Conservation (phyloP, 37 sponge, comb jelly and placozoan species). For the Tethya wilhelma region DNA sequence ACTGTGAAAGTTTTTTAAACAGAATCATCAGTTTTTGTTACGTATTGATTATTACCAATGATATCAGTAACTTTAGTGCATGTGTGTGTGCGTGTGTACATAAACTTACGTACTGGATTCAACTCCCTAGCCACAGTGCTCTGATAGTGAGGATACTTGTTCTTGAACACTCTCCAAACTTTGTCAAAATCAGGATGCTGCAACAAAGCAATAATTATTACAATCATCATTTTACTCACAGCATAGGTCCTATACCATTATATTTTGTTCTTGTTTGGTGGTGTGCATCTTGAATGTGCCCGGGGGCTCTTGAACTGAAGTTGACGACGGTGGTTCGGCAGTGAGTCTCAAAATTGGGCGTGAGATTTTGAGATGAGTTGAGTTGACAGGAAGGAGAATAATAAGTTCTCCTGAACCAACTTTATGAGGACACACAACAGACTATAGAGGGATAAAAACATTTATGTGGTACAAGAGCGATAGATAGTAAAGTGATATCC, state of each 20-base stretch:
- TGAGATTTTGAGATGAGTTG: slow-evolving; percentile 65
- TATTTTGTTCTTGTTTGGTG: too few species aligned
- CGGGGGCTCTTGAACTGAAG: too few species aligned
- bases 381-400: slow-evolving; percentile 45
- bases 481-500: neutral
- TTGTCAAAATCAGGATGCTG: slow-evolving; percentile 20
- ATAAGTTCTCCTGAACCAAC: slow-evolving; percentile 20
- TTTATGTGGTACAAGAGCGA: neutral
- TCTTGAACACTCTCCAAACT: slow-evolving; percentile 24
- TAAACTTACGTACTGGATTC: neutral
- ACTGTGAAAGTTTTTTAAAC: neutral
- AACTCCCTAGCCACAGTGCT: neutral
- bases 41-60: neutral
- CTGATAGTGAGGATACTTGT: neutral
- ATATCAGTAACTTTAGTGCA: too few species aligned
- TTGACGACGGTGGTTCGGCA: too few species aligned
- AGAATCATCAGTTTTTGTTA: neutral
- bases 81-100: too few species aligned
- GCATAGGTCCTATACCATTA: too few species aligned
- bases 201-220: neutral
- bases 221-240: too few species aligned
- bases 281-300: too few species aligned
- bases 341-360: slow-evolving; percentile 29
- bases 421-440: slow-evolving; percentile 70
- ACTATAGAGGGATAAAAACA: slow-evolving; percentile 17